Evolutionary conservation across 1,140 invertebrate genomes (phyloP).

Genomic region (Calliopsis andreniformis): DNA sequence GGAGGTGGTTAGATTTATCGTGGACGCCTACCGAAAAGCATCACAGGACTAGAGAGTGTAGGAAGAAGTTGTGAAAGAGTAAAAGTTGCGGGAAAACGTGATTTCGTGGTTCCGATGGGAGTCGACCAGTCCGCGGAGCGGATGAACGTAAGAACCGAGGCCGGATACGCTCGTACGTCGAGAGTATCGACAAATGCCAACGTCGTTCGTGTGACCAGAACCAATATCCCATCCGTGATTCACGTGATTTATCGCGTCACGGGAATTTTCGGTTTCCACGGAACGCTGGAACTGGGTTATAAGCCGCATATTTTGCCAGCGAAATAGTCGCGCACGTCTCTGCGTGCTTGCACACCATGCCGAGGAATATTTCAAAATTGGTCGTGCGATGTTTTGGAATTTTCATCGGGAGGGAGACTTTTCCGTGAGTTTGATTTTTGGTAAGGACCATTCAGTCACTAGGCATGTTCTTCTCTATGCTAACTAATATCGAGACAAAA

Average conservation of each 20-base stretch:
- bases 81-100: constrained; percentile 70
- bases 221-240: constrained; percentile 50
- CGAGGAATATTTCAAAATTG: background rate
- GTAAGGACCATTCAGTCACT: too few species aligned
- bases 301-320: constrained; percentile 12
- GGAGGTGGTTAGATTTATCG: constrained; percentile 66
- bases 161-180: constrained; percentile 22
- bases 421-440: too few species aligned
- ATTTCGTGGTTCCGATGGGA: constrained; percentile 67
- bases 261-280: constrained; percentile 46
- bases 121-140: constrained; percentile 26
- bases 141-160: constrained; percentile 51
- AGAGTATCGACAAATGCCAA: constrained; percentile 49
- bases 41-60: constrained; percentile 6
- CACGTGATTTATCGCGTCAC: constrained; percentile 51
- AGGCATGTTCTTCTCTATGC: too few species aligned
- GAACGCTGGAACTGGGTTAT: constrained; percentile 24
- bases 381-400: background rate
- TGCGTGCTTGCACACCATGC: background rate
- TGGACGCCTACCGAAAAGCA: constrained; percentile 38
- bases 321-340: background rate
- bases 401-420: background rate
- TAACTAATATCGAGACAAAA: too few species aligned
- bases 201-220: constrained; percentile 34
- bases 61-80: constrained; percentile 62